phyloP scores from a whole-genome alignment of 2,797 vertebrate species.

The Hippopotamyrus pictus region DNA sequence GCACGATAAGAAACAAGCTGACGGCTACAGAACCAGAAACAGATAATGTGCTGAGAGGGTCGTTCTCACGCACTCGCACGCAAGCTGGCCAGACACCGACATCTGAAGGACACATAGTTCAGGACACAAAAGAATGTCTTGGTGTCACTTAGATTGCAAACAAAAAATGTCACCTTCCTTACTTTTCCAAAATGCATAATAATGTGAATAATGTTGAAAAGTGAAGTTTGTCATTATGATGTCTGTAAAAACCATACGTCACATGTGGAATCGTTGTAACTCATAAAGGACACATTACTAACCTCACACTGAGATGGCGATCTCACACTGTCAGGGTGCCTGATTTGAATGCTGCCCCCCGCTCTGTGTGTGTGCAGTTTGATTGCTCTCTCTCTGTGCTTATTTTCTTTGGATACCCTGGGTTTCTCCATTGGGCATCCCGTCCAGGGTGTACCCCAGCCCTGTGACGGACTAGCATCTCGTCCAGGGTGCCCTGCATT shows the following conservation, averaged over 20 bases:
- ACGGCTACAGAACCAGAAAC: not conserved
- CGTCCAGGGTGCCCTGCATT: not conserved
- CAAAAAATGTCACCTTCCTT: too few relatives aligned
- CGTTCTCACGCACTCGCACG: not conserved
- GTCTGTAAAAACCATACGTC: not conserved
- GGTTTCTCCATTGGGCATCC: not conserved
- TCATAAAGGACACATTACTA: not conserved
- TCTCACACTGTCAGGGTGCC: not conserved
- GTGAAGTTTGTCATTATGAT: not conserved
- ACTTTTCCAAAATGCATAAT: not conserved
- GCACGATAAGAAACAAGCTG: not conserved
- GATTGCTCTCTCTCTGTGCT: not conserved
- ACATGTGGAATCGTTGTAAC: not conserved
- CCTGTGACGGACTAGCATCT: not conserved
- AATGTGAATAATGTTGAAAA: not conserved
- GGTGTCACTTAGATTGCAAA: slow-evolving; percentile 21
- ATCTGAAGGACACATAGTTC: not conserved
- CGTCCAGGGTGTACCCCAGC: not conserved
- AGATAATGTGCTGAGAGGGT: not conserved
- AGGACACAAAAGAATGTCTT: slow-evolving; percentile 8
- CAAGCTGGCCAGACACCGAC: not conserved
- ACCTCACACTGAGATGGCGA: not conserved
- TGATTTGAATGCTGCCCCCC: not conserved
- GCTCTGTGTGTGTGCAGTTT: not conserved
- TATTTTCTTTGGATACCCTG: not conserved